Evolutionary conservation across 53 echinoderm and acorn worm genomes (phyloP).

Genomic region (Patiria pectinifera): DNA sequence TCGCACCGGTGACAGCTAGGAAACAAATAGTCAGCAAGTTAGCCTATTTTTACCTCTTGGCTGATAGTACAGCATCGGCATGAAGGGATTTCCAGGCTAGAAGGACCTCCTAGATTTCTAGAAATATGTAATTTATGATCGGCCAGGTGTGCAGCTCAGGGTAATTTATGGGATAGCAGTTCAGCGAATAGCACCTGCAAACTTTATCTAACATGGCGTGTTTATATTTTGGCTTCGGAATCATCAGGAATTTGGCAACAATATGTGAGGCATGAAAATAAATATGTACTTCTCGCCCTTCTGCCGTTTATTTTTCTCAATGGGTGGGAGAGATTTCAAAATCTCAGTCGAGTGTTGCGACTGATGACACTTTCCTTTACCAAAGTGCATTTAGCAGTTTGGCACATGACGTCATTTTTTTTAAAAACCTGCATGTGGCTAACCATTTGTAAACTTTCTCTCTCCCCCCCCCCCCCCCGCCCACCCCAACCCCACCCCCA

Average conservation of each 20-base stretch:
- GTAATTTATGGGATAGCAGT: slow-evolving; percentile 40
- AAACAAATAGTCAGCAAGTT: background rate
- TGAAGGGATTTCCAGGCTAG: background rate
- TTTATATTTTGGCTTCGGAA: slow-evolving; percentile 34
- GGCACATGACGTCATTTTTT: too few species aligned
- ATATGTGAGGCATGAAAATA: slow-evolving; percentile 61
- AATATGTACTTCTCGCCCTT: slow-evolving; percentile 6
- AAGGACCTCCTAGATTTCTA: slow-evolving; percentile 8
- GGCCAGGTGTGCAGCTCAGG: slow-evolving; percentile 34
- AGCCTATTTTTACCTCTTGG: background rate
- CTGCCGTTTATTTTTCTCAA: slow-evolving; percentile 30
- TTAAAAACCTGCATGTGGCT: too few species aligned
- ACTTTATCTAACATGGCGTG: slow-evolving; percentile 34
- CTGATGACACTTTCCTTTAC: too few species aligned
- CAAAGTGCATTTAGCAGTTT: too few species aligned
- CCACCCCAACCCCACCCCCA: too few species aligned
- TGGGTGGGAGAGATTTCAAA: background rate
- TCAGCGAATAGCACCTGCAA: slow-evolving; percentile 32
- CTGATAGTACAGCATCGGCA: background rate
- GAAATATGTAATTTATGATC: slow-evolving; percentile 17
- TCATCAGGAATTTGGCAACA: slow-evolving; percentile 21
- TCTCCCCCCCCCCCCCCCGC: too few species aligned
- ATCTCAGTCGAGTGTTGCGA: background rate
- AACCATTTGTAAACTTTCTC: too few species aligned
- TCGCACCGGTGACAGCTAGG: slow-evolving; percentile 10